phyloP scores from a whole-genome alignment of 1,140 invertebrate species.

The Apis laboriosa region DNA sequence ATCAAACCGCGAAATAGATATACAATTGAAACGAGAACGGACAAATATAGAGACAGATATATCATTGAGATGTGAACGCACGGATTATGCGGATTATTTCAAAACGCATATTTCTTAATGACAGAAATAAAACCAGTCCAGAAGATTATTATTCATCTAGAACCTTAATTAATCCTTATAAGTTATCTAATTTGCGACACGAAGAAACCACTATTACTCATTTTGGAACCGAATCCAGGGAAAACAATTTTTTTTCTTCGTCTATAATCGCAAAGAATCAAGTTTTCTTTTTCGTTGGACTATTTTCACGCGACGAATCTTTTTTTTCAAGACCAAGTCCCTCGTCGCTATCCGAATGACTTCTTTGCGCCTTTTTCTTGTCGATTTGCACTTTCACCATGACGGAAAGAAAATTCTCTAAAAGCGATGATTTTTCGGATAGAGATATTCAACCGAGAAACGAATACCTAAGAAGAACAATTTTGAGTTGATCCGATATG shows the following conservation, averaged over 20 bases:
- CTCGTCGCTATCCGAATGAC: slow-evolving; percentile 88
- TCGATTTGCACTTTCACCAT: slow-evolving; percentile 84
- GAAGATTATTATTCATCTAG: slow-evolving; percentile 61
- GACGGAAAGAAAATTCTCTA: slow-evolving; percentile 71
- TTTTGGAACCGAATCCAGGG: slow-evolving; percentile 46
- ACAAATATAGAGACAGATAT: slow-evolving; percentile 81
- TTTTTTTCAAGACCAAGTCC: slow-evolving; percentile 86
- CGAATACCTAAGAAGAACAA: slow-evolving; percentile 72
- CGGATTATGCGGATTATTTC: slow-evolving; percentile 68
- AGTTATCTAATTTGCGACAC: slow-evolving; percentile 20
- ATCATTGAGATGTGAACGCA: slow-evolving; percentile 81
- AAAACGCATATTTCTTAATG: slow-evolving; percentile 71
- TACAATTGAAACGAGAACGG: slow-evolving; percentile 82
- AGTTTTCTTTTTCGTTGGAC: slow-evolving; percentile 76
- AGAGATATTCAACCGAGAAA: slow-evolving; percentile 57
- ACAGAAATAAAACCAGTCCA: slow-evolving; percentile 67
- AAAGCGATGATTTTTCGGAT: slow-evolving; percentile 73
- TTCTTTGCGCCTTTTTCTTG: slow-evolving; percentile 80
- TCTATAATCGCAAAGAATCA: slow-evolving; percentile 61
- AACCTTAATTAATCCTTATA: slow-evolving; percentile 39
- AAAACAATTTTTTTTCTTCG: slow-evolving; percentile 53
- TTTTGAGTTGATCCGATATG: slow-evolving; percentile 72
- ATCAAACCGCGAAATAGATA: slow-evolving; percentile 71
- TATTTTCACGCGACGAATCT: slow-evolving; percentile 78
- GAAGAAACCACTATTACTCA: slow-evolving; percentile 32